Conservation (phyloP, 2,797 vertebrate genomes). For the Gobionotothen gibberifrons region DNA sequence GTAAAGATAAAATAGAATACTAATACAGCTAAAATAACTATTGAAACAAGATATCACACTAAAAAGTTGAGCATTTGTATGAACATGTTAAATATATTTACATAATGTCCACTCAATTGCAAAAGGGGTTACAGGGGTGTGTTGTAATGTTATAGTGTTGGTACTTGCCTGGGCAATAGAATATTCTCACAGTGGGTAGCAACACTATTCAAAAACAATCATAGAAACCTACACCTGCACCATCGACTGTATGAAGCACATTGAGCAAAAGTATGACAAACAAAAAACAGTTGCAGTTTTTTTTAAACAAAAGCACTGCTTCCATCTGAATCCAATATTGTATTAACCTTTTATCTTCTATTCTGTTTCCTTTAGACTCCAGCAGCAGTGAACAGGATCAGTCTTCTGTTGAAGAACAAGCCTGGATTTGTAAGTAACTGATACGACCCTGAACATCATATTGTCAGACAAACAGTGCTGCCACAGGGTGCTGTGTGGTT, state of each 20-base stretch:
- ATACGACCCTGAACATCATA: not conserved
- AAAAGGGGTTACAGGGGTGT: not conserved
- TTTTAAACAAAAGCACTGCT: slow-evolving; percentile 1
- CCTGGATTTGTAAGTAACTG: slow-evolving; percentile 92
- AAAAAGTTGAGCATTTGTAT: no score
- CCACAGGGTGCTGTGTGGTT: slow-evolving; percentile 6
- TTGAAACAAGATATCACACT: no score
- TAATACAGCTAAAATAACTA: no score
- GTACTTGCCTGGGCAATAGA: not conserved
- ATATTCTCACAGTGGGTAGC: not conserved
- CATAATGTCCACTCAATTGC: no score
- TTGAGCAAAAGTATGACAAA: no score
- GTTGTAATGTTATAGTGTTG: slow-evolving; percentile 1
- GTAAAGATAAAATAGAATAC: no score
- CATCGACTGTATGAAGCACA: not conserved
- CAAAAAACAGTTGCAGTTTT: not conserved
- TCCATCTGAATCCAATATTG: not conserved
- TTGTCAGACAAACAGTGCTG: not conserved
- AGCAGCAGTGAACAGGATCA: slow-evolving; percentile 93
- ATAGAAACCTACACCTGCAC: not conserved
- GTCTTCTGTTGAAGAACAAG: slow-evolving; percentile 89
- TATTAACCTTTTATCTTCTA: not conserved
- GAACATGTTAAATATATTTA: no score
- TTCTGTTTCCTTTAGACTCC: slow-evolving; percentile 88
- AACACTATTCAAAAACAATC: slow-evolving; percentile 1